Base-by-base conservation (phyloP, 2,113 vertebrate genomes). In the Acanthochromis polyacanthus region DNA sequence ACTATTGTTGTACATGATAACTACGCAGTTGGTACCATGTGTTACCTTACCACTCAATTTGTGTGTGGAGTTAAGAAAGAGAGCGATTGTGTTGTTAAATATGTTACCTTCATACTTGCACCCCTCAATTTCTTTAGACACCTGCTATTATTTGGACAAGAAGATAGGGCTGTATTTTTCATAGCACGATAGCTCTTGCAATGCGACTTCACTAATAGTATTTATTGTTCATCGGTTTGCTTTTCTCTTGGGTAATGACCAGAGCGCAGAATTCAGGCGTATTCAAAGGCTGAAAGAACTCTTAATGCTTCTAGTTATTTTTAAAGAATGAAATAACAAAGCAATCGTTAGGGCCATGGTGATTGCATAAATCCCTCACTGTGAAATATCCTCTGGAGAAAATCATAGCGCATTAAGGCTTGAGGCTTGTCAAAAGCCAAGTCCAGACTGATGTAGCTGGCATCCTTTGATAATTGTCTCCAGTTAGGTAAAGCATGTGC, bases 301-400 rank as follows among this genome's bases (percentile, higher is more conserved):
- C 11, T 25, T 23, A 36, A 28, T 28, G 19, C 12, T 52, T 30
- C 30, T 67, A 16, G 51, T 66, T 38, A 38, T 53, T 67, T 67
- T 67, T 53, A 48, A 67, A 67, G 50, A 20, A 38, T 67, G 64
- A 67, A 52, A 38, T 67, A 67, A 53, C 64, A 53, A 9, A 38
- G n/a, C n/a, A 38, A 53, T 48, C 52, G 30, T n/a, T 67, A 67
- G 36, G 64, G n/a, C 64, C n/a, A 38, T n/a, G 50, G n/a, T 53
- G 50, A 53, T 3, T 53, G 50, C 0, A 53, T 19, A 20, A 32
- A 38, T 30, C 16, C 32, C 48, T 53, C 64, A 53, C 38, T 67
- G 36, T 40, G 30, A 52, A 23, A 38, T n/a, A 38, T 67, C 64
- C 52, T 67, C 30, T 14, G 12, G 1, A 14, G 43, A 45, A 15